Conservation (phyloP, 2,888 invertebrate genomes). For the Seira musarum region DNA sequence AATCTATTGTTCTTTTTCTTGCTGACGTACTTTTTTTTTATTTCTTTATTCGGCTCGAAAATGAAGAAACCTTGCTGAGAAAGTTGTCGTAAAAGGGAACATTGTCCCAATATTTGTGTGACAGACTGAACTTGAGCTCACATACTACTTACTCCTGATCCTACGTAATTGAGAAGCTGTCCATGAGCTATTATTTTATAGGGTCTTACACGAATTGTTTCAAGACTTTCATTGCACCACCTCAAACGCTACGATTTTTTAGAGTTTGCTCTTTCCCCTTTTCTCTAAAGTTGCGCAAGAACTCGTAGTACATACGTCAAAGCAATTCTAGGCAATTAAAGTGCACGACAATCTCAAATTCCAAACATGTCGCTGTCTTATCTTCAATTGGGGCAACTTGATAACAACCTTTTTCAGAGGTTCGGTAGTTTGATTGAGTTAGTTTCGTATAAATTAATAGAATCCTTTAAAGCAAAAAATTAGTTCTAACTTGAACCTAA, state of each 20-base stretch:
- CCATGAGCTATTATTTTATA: constrained; percentile 38
- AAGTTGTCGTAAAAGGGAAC: constrained; percentile 24
- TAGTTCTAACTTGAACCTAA: background rate
- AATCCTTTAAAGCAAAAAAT: background rate
- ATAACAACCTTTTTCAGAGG: background rate
- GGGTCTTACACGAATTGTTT: background rate
- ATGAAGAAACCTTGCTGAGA: background rate
- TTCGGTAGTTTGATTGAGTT: background rate
- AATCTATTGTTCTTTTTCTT: constrained; percentile 5
- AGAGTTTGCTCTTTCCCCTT: too few relatives aligned
- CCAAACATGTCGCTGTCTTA: background rate
- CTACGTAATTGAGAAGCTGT: constrained; percentile 47
- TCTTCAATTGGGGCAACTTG: constrained; percentile 41
- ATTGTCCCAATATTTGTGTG: constrained; percentile 41
- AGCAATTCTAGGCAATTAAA: constrained; percentile 32
- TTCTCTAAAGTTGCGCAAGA: too few relatives aligned
- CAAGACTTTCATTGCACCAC: background rate
- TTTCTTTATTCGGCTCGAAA: background rate
- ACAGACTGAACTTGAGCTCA: constrained; percentile 36
- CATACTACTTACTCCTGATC: constrained; percentile 40
- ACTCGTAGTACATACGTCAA: background rate
- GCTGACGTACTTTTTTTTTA: background rate
- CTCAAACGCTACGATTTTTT: too few relatives aligned
- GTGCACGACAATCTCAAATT: background rate
- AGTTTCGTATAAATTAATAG: background rate